phyloP scores from a whole-genome alignment of 1,140 invertebrate species.

The Nylanderia fulva region DNA sequence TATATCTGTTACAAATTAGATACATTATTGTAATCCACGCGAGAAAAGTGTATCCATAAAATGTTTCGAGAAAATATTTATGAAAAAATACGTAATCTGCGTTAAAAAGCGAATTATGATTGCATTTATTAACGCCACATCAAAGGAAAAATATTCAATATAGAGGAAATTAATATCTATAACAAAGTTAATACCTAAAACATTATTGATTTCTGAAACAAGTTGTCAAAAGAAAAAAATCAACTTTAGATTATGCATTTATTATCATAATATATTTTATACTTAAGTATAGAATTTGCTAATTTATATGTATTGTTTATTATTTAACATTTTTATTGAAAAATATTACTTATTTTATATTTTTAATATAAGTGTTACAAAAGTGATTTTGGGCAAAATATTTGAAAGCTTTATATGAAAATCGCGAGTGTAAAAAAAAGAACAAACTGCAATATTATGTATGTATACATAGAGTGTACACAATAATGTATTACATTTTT shows the following conservation, averaged over 20 bases:
- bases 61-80: not conserved
- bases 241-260: too few species aligned
- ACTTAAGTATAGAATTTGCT: not conserved
- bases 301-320: not conserved
- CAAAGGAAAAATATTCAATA: not conserved
- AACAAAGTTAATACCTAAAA: not conserved
- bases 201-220: too few species aligned
- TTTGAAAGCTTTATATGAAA: not conserved
- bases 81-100: too few species aligned
- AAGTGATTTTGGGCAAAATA: not conserved
- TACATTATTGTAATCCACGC: not conserved
- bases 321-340: not conserved
- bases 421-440: not conserved
- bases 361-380: not conserved
- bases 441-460: not conserved
- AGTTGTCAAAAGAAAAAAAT: too few species aligned
- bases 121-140: too few species aligned
- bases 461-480: not conserved
- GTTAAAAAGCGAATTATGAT: too few species aligned
- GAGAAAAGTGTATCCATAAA: slow-evolving; percentile 5
- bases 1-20: not conserved
- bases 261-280: not conserved
- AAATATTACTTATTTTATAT: not conserved
- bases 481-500: not conserved
- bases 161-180: not conserved